Evolutionary conservation across 2,888 invertebrate species (phyloP).

Genomic region (Synanthedon myopaeformis): DNA sequence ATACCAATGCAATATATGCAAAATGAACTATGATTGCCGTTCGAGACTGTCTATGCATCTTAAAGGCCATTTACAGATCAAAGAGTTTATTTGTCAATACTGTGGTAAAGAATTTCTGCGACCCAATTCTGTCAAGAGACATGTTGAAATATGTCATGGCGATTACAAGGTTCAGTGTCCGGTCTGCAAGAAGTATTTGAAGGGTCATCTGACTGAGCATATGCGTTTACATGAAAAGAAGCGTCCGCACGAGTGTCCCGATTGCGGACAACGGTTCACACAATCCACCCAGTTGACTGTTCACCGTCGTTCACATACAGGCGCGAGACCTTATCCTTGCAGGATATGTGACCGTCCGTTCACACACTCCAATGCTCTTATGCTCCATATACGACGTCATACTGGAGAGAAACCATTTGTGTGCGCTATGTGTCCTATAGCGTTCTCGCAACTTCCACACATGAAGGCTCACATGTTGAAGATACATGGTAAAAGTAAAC

Average conservation of each 20-base stretch:
- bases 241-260: constrained; percentile 81
- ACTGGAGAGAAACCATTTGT: constrained; percentile 88
- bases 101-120: constrained; percentile 84
- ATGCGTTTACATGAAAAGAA: constrained; percentile 83
- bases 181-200: constrained; percentile 83
- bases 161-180: constrained; percentile 83
- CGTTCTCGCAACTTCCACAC: constrained; percentile 86
- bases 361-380: constrained; percentile 86
- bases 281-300: constrained; percentile 88
- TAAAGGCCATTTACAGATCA: constrained; percentile 78
- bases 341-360: constrained; percentile 84
- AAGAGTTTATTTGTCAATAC: constrained; percentile 82
- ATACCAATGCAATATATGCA: constrained; percentile 78
- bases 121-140: constrained; percentile 80
- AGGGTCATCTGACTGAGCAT: constrained; percentile 85
- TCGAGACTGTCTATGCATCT: constrained; percentile 74
- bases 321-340: constrained; percentile 85
- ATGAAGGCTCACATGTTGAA: constrained; percentile 90
- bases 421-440: constrained; percentile 77
- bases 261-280: constrained; percentile 83
- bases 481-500: constrained; percentile 82
- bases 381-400: constrained; percentile 84
- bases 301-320: constrained; percentile 86
- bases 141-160: constrained; percentile 80
- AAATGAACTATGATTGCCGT: constrained; percentile 76